Evolutionary conservation across 2,113 vertebrate genomes (phyloP).

Genomic region (Lates calcarifer): DNA sequence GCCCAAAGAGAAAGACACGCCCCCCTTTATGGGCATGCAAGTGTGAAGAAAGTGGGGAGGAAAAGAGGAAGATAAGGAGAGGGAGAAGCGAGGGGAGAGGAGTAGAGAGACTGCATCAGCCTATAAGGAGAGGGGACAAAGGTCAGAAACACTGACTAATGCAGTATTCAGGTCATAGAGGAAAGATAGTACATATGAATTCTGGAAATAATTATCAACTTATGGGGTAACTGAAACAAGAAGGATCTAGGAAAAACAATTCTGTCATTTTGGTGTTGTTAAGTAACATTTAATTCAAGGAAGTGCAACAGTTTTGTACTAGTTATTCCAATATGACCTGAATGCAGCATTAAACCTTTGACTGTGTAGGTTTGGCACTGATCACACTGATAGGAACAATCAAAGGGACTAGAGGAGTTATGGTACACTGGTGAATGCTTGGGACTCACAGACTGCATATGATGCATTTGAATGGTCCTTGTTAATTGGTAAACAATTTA

Average conservation of each 20-base stretch:
- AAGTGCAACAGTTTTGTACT: background rate
- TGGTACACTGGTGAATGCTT: slow-evolving; percentile 26
- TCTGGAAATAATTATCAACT: background rate
- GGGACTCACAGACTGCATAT: slow-evolving; percentile 43
- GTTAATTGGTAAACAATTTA: slow-evolving; percentile 58
- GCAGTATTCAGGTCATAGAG: slow-evolving; percentile 38
- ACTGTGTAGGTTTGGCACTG: slow-evolving; percentile 49
- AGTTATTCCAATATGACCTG: slow-evolving; percentile 35
- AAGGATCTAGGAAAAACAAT: background rate
- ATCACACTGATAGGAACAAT: slow-evolving; percentile 42
- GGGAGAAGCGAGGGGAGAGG: slow-evolving; percentile 34
- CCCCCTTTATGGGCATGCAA: slow-evolving; percentile 62
- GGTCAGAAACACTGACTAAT: slow-evolving; percentile 28
- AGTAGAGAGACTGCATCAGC: slow-evolving; percentile 52
- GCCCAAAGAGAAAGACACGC: slow-evolving; percentile 68
- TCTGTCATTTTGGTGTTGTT: background rate
- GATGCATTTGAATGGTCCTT: slow-evolving; percentile 57
- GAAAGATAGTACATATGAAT: slow-evolving; percentile 4
- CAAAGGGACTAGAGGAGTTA: slow-evolving; percentile 26
- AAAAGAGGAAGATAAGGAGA: slow-evolving; percentile 1
- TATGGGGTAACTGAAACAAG: background rate
- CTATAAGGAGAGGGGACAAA: slow-evolving; percentile 53
- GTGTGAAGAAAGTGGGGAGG: slow-evolving; percentile 14
- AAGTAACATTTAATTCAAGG: slow-evolving; percentile 11
- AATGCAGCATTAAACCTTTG: slow-evolving; percentile 61